Evolutionary conservation across 1,140 invertebrate genomes (phyloP), one percentile per base, ranked within the genome.

Genomic region (Aleiodes sp.): DNA sequence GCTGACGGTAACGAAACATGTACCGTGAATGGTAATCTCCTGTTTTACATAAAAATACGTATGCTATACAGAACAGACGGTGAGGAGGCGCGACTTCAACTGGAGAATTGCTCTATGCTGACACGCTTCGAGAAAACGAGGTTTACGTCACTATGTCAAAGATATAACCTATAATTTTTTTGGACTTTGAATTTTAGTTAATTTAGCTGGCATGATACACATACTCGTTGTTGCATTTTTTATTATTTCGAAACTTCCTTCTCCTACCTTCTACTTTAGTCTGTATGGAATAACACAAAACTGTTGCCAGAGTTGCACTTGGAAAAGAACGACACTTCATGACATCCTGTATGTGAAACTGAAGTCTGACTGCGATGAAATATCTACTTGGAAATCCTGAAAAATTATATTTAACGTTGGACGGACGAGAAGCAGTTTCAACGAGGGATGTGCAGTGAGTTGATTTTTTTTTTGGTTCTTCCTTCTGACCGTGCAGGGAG

Each of bases 1-100:
- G 71, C 70, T 71, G 72, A 70, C 62, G 70, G 61, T 72, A 75
- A 77, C 76, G 73, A 77, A 75, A 71, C 72, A 72, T 73, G 68
- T 64, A 65, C 66, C 67, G 70, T 75, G 72, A 77, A 68, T 75
- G 70, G 73, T 73, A 70, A 73, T 73, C 56, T 66, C 67, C 57
- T 72, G 46, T 61, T 75, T 74, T 75, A 73, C 64, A 77, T 75
- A 72, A 74, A 75, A 75, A 75, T 75, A 68, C 70, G 61, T 41
- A 59, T 59, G 28, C 24, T 31, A 59, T 59, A 65, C 70, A 73
- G n/a, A n/a, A 43, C 37, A 16, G 21, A 46, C 21, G 46, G 16
- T 52, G 46, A 52, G 46, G 46, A 52, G 46, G 46, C 0, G 16
- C 4, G 9, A 3, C 2, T 12, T 62, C 60, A 63, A 63, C 21